Evolutionary conservation across 1,140 invertebrate genomes (phyloP).

Genomic region (Pseudomyrmex concolor): DNA sequence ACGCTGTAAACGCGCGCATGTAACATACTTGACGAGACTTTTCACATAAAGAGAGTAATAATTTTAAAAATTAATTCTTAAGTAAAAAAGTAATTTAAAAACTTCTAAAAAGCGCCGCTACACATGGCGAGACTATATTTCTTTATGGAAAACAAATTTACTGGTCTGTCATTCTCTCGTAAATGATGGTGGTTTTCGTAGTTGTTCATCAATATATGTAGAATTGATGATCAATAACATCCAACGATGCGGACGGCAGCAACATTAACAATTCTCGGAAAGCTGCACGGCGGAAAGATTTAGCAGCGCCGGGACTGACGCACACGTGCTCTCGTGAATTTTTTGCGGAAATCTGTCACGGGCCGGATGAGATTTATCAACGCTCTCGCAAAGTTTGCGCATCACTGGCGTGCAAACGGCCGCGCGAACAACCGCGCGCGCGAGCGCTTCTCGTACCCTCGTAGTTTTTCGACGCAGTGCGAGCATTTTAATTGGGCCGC

Average conservation of each 20-base stretch:
- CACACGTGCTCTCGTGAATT: conserved; percentile 70
- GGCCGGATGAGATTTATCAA: conserved; percentile 76
- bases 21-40: not conserved
- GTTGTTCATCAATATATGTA: not conserved
- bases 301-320: conserved; percentile 24
- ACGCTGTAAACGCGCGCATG: not conserved
- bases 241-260: conserved; percentile 51
- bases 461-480: conserved; percentile 54
- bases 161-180: not conserved
- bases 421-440: conserved; percentile 17
- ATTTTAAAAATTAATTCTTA: not conserved
- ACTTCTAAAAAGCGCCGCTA: not conserved
- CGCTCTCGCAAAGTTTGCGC: conserved; percentile 66
- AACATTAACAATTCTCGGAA: conserved; percentile 67
- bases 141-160: conserved; percentile 3
- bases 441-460: not conserved
- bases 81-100: not conserved
- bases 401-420: conserved; percentile 51
- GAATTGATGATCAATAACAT: conserved; percentile 59
- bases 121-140: not conserved
- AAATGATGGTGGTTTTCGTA: not conserved
- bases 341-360: conserved; percentile 73
- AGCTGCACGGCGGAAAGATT: conserved; percentile 32
- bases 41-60: not conserved
- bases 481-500: conserved; percentile 69